These are phyloP conservation scores for Phymanthus crucifer DNA, from an alignment of 92 coral and sea anemone genomes.

Conservation along the genomic window DNA sequence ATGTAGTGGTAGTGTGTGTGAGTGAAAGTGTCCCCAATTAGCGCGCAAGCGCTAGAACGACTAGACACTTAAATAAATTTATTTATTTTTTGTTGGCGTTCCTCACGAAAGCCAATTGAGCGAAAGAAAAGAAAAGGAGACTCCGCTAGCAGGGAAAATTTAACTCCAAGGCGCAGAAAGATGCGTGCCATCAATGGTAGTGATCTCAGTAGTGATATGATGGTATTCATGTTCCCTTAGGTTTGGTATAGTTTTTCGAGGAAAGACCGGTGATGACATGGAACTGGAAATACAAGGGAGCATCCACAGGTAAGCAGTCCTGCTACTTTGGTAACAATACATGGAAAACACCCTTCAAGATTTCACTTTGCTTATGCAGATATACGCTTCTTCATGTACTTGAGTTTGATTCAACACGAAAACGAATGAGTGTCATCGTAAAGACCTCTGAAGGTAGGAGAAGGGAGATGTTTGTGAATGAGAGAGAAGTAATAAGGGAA, in stretches of 20 bases:
- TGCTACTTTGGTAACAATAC: too few relatives aligned
- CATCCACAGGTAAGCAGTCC: constrained; percentile 58
- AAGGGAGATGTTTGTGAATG: background rate
- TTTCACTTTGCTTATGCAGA: constrained; percentile 43
- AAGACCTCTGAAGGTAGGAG: constrained; percentile 76
- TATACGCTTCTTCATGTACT: constrained; percentile 88
- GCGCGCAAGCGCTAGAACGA: too few relatives aligned
- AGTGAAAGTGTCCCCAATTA: too few relatives aligned
- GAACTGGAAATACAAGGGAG: constrained; percentile 67
- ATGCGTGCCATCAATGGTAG: too few relatives aligned
- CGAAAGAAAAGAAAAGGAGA: too few relatives aligned
- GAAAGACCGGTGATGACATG: constrained; percentile 84
- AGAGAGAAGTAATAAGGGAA: background rate
- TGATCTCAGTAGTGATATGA: background rate
- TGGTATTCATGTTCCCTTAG: constrained; percentile 21
- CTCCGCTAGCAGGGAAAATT: too few relatives aligned
- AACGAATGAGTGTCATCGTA: constrained; percentile 95
- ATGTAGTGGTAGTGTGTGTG: too few relatives aligned
- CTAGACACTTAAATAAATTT: too few relatives aligned
- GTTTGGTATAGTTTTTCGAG: constrained; percentile 87
- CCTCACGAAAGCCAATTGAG: too few relatives aligned
- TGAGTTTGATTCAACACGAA: constrained; percentile 95
- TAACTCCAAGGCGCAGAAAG: too few relatives aligned
- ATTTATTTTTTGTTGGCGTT: too few relatives aligned
- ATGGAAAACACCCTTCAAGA: background rate